Evolutionary conservation across 2,888 invertebrate species (phyloP), one percentile per base, ranked within the genome.

Genomic region (Cepaea hortensis): DNA sequence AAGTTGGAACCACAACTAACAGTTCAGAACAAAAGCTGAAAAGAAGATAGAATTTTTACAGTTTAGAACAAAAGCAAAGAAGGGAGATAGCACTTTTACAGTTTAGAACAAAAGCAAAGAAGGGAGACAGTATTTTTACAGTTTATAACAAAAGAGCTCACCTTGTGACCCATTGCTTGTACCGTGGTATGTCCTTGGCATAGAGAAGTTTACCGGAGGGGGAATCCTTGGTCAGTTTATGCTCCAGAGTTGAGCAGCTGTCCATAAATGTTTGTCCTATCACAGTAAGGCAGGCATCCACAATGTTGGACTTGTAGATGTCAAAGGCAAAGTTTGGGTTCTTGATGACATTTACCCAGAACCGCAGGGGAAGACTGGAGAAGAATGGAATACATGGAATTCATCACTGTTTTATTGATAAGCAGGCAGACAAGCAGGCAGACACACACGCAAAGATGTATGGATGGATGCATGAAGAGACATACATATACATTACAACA

Each of bases 191-290:
- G 96, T 99, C 99, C 96, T 99, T 99, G 94, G 99, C 99, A 95
- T 99, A 99, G 91, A 99, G 96, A 91, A 99, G 96, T 95, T 99
- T 99, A 91, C 98, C 98, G 95, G 98, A 98, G 91, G 99, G 99
- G 73, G 99, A 99, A 95, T 99, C 99, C 95, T 99, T 99, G 96
- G 97, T 97, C 95, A 99, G 96, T 95, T 98, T 97, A 95, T 99
- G 98, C 95, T 99, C 99, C 91, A 98, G 98, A 91, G 98, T 98
- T 89, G 98, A 98, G 95, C 99, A 99, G 76, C 99, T 98, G 95
- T 99, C 99, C 99, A 99, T 99, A 95, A 99, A 98, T 82, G 99
- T 99, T 96, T 99, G 99, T 95, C 99, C 99, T 94, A 99, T 98
- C 88, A 99, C 99, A 90, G 98, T 98, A 93, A 99, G 96, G 96